Evolutionary conservation across 2,113 vertebrate species (phyloP), one percentile per base, ranked within the genome.

Genomic region (Apaloderma vittatum): DNA sequence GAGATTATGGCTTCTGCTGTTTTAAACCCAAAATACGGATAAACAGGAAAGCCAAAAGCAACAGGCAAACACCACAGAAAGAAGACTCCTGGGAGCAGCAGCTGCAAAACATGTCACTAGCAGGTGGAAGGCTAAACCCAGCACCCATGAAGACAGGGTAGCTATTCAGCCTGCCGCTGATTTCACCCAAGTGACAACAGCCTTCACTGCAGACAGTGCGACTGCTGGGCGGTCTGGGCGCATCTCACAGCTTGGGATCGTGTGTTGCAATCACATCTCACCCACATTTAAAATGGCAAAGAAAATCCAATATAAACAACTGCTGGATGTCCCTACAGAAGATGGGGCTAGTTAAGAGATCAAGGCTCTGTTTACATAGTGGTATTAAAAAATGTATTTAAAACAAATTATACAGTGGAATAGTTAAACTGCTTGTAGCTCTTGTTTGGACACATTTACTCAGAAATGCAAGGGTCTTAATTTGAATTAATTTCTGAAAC

Each of bases 101-200:
- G 24, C 29, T 49, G 40, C 40, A 45, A 48, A 20, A 11, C 10
- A 18, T 21, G 5, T 2, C 2, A 12, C 16, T 51, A 30, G 1
- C 15, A 51, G 66, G 18, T 4, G 14, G 10, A 32, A 78, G 40
- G 66, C 55, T 86, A 22, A 84, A 57, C 40, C 29, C 36, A 32
- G 23, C 21, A 66, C 17, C 45, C 51, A 14, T 1, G 7, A 12
- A 36, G 12, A 13, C 9, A 11, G 0, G 4, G 37, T 0, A 55
- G 7, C 7, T 23, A 17, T 3, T 26, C 29, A 29, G 43, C 5
- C 52, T 71, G n/a, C 9, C 37, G 29, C 6, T 1, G 5, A 1
- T 12, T 29, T 8, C 29, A 32, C 5, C 18, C 11, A 9, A 3
- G 7, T 13, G 30, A 65, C 0, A 3, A 13, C 15, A 24, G 48